Evolutionary conservation across 2,888 invertebrate species (phyloP).

Genomic region (Schizaphis graminum): DNA sequence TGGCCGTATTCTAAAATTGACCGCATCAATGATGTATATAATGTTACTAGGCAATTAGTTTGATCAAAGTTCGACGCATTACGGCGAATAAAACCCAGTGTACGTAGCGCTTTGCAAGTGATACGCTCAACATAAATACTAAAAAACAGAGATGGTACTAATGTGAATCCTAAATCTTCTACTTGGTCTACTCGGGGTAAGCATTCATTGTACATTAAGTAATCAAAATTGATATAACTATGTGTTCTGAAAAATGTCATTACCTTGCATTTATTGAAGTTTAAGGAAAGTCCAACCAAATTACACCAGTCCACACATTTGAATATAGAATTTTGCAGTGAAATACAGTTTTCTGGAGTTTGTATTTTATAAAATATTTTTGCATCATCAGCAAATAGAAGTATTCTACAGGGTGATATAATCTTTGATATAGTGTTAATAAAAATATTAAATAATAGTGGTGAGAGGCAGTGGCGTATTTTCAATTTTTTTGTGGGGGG

Average conservation of each 20-base stretch:
- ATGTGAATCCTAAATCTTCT: too few relatives aligned
- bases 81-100: background rate
- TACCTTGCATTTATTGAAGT: slow-evolving; percentile 15
- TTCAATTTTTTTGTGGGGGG: too few relatives aligned
- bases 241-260: slow-evolving; percentile 20
- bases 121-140: background rate
- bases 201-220: too few relatives aligned
- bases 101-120: background rate
- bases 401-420: background rate
- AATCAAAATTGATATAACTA: background rate
- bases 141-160: background rate
- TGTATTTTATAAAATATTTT: background rate
- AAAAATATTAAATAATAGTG: background rate
- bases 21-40: background rate
- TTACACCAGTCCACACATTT: background rate
- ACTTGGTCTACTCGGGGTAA: too few relatives aligned
- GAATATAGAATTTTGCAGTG: too few relatives aligned
- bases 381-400: background rate
- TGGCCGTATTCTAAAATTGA: background rate
- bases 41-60: background rate
- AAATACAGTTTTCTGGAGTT: too few relatives aligned
- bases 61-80: background rate
- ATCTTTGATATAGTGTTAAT: background rate
- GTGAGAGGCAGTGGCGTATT: too few relatives aligned
- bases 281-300: background rate